Evolutionary conservation across 2,888 invertebrate genomes (phyloP).

Genomic region (Drosophila testacea): DNA sequence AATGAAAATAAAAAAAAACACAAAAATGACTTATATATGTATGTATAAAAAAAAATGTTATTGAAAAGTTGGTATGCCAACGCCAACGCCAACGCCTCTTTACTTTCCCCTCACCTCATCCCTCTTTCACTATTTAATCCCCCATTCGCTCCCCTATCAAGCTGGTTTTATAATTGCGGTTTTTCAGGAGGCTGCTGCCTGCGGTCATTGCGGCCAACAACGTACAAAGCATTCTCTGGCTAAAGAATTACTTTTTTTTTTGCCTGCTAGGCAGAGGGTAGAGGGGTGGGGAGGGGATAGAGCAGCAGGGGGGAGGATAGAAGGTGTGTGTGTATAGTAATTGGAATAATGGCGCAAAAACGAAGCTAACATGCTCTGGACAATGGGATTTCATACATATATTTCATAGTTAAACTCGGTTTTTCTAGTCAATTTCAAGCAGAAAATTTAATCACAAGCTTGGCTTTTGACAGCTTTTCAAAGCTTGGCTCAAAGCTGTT

Average conservation of each 20-base stretch:
- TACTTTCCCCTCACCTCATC: not conserved
- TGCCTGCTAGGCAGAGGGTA: slow-evolving; percentile 23
- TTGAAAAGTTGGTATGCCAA: slow-evolving; percentile 52
- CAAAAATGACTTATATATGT: not conserved
- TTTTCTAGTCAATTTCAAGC: slow-evolving; percentile 7
- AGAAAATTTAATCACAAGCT: slow-evolving; percentile 3
- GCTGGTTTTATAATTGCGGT: slow-evolving; percentile 76
- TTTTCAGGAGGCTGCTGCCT: slow-evolving; percentile 65
- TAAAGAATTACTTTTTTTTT: slow-evolving; percentile 57
- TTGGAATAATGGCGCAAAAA: slow-evolving; percentile 56
- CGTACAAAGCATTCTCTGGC: slow-evolving; percentile 44
- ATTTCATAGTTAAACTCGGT: slow-evolving; percentile 17
- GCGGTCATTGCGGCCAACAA: slow-evolving; percentile 69
- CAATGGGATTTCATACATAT: slow-evolving; percentile 47
- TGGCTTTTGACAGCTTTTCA: slow-evolving; percentile 7
- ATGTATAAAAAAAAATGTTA: slow-evolving; percentile 35
- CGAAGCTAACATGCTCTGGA: slow-evolving; percentile 54
- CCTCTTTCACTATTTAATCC: not conserved
- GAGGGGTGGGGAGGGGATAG: not conserved
- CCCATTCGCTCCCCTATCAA: slow-evolving; percentile 12
- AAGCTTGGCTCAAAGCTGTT: slow-evolving; percentile 7
- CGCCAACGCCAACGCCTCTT: slow-evolving; percentile 15
- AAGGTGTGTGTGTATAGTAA: slow-evolving; percentile 33
- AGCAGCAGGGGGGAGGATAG: not conserved
- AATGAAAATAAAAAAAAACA: slow-evolving; percentile 8